phyloP scores from a whole-genome alignment of 2,113 vertebrate species.

The Pterocles burchelli region DNA sequence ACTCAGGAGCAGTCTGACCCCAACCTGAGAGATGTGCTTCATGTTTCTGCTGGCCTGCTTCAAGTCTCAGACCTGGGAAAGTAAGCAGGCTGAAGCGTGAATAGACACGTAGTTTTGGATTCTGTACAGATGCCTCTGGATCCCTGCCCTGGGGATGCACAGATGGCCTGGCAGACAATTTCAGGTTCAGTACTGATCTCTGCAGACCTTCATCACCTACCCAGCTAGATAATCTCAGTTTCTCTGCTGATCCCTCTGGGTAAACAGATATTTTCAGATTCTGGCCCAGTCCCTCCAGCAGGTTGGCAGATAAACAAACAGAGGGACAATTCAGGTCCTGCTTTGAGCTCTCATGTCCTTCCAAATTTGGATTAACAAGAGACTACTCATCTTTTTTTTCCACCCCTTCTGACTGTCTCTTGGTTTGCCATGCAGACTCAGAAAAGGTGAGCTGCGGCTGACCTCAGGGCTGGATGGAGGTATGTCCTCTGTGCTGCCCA shows the following conservation, averaged over 20 bases:
- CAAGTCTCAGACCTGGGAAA: neutral
- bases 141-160: neutral
- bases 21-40: neutral
- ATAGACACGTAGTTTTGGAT: neutral
- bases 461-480: neutral
- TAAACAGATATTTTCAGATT: constrained; percentile 5
- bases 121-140: neutral
- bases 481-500: rapidly evolving
- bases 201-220: neutral
- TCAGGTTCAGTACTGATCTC: neutral
- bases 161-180: neutral
- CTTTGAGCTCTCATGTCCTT: neutral
- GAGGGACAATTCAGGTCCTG: neutral
- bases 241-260: neutral
- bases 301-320: neutral
- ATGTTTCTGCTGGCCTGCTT: neutral
- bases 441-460: neutral
- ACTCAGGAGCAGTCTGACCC: neutral
- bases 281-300: neutral
- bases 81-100: neutral
- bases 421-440: neutral
- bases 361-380: neutral
- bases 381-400: neutral
- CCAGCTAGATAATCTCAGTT: neutral
- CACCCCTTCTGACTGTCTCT: neutral